phyloP scores from a whole-genome alignment of 2,113 vertebrate species.

The Indicator maculatus region DNA sequence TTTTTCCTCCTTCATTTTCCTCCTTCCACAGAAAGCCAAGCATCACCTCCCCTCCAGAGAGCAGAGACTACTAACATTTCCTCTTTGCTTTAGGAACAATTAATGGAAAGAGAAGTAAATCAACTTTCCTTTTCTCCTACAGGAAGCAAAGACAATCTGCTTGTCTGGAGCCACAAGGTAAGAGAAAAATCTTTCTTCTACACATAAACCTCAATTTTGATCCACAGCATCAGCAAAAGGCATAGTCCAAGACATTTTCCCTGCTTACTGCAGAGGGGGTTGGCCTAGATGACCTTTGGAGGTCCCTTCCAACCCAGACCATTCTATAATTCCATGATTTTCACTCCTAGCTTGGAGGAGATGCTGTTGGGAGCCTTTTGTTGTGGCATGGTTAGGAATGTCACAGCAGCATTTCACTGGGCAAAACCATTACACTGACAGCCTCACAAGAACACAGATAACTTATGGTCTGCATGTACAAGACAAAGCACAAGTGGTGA shows the following conservation, averaged over 20 bases:
- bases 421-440: background rate
- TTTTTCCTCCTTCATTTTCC: constrained; percentile 15
- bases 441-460: background rate
- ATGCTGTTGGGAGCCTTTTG: background rate
- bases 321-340: background rate
- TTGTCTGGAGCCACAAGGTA: background rate
- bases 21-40: constrained; percentile 40
- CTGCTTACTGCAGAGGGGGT: too few species aligned
- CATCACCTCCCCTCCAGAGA: constrained; percentile 6
- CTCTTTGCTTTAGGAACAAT: constrained; percentile 21
- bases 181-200: background rate
- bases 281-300: too few species aligned
- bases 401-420: background rate
- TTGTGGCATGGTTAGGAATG: background rate
- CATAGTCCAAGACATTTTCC: background rate
- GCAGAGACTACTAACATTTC: constrained; percentile 37
- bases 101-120: constrained; percentile 33
- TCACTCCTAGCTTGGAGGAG: background rate
- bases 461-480: background rate
- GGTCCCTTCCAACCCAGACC: too few species aligned
- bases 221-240: background rate
- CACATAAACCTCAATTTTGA: background rate
- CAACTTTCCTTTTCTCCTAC: background rate
- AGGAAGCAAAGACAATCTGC: background rate
- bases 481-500: background rate